Conservation (phyloP, 2,888 invertebrate species). For the Drosophila acutilabella region DNA sequence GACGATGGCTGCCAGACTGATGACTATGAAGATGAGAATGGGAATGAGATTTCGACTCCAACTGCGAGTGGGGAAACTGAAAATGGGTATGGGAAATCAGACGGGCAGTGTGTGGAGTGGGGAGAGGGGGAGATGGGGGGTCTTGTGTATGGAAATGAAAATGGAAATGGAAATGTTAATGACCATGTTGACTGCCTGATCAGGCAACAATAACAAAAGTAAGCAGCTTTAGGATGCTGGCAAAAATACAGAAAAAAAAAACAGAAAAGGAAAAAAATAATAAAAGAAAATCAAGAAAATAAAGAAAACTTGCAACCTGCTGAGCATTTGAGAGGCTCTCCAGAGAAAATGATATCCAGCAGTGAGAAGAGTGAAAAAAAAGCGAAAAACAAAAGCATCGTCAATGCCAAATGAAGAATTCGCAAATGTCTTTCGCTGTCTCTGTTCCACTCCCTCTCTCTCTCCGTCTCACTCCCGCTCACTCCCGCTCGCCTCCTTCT, state of each 20-base stretch:
- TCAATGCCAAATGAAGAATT: conserved; percentile 42
- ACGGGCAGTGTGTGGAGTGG: conserved; percentile 4
- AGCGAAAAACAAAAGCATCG: conserved; percentile 11
- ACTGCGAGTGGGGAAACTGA: conserved; percentile 25
- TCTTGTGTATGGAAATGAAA: conserved; percentile 8
- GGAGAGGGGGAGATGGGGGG: conserved; percentile 16
- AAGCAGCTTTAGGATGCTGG: conserved; percentile 44
- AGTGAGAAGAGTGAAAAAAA: background rate
- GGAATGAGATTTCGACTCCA: conserved; percentile 24
- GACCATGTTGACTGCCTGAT: conserved; percentile 49
- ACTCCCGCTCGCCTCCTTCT: background rate
- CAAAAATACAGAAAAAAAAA: background rate
- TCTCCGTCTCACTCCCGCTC: conserved; percentile 6
- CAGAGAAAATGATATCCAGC: conserved; percentile 29
- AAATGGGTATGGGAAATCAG: conserved; percentile 22
- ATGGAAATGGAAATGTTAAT: conserved; percentile 54
- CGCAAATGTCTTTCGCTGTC: conserved; percentile 4
- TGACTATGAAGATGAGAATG: conserved; percentile 45
- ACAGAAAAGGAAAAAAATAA: conserved; percentile 11
- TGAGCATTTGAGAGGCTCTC: conserved; percentile 20
- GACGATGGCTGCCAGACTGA: conserved; percentile 64
- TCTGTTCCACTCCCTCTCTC: conserved; percentile 1
- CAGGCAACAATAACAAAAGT: conserved; percentile 33
- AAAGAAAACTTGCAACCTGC: conserved; percentile 39
- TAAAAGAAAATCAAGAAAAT: background rate